Evolutionary conservation across 92 coral and sea anemone species (phyloP), one percentile per base, ranked within the genome.

Genomic region (Epizoanthus ramosus): DNA sequence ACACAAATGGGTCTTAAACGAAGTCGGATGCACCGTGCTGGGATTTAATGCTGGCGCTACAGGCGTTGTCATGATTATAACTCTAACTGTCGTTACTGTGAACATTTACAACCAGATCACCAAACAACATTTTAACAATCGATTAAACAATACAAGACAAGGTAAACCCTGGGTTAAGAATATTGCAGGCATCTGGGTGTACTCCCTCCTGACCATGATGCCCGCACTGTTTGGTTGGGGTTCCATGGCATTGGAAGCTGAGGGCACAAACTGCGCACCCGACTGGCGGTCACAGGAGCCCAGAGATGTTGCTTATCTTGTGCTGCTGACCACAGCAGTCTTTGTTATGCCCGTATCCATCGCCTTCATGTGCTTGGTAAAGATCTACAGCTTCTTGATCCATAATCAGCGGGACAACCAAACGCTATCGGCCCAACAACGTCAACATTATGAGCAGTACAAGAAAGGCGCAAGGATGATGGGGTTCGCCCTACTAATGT

Each of bases 231-330:
- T 73, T 12, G 91, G 91, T 0, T 60, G 84, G 28, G 86, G 88
- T 2, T 65, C 85, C 22, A 88, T 84, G 47, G 63, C 68, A 0
- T 37, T 74, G 0, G 91, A 88, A 39, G 88, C 85, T 0, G 91
- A 88, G 3, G 58, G 63, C 14, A 84, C 88, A 3, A 80, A 88
- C 31, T 88, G 91, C 74, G 91, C 88, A 2, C 91, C 91, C 0
- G 71, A 88, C 73, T 88, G 91, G 91, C 82, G 84, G 13, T 73
- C 88, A 13, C 43, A 56, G 4, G 53, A 14, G 33, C 73, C 74
- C 18, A 54, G 41, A 59, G 84, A 80, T 18, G 28, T 80, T 0
- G 45, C 41, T 39, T 86, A 86, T 50, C 85, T 84, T 39, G 13
- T 80, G 41, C 4, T 63, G 2, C 66, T 86, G 16, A 80, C 85